Evolutionary conservation across 2,113 vertebrate genomes (phyloP).

Genomic region (Sciurus niger): DNA sequence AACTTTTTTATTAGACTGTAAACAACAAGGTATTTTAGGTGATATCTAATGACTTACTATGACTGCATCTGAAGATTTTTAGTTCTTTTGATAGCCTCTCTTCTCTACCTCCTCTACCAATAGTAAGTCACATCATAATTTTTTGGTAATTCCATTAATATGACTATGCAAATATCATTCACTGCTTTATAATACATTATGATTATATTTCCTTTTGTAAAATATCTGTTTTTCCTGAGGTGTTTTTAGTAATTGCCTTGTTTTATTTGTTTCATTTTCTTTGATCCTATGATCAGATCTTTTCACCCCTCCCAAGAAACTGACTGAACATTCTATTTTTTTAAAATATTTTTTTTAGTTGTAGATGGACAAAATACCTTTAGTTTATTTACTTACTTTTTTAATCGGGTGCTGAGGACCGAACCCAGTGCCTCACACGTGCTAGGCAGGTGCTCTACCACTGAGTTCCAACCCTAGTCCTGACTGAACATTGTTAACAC

Average conservation of each 20-base stretch:
- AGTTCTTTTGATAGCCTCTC: neutral
- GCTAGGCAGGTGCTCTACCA: too few relatives aligned
- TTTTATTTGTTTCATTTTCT: slow-evolving; percentile 16
- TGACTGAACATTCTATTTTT: too few relatives aligned
- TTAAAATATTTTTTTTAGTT: too few relatives aligned
- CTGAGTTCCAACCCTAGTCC: too few relatives aligned
- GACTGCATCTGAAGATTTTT: neutral
- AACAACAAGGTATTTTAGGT: neutral
- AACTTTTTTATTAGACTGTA: neutral
- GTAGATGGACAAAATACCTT: too few relatives aligned
- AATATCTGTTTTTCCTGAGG: neutral
- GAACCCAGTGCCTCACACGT: too few relatives aligned
- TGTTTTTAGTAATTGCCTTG: neutral
- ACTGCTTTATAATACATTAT: neutral
- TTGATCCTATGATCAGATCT: neutral
- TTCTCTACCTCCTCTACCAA: neutral
- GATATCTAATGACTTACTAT: neutral
- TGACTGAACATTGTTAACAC: neutral
- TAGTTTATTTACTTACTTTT: too few relatives aligned
- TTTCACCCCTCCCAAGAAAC: neutral
- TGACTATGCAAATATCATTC: neutral
- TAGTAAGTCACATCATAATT: neutral
- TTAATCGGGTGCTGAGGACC: too few relatives aligned
- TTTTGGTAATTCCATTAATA: neutral
- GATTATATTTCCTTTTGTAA: slow-evolving; percentile 16